Evolutionary conservation across 2,888 invertebrate genomes (phyloP), one percentile per base, ranked within the genome.

Genomic region (Dugesia japonica): DNA sequence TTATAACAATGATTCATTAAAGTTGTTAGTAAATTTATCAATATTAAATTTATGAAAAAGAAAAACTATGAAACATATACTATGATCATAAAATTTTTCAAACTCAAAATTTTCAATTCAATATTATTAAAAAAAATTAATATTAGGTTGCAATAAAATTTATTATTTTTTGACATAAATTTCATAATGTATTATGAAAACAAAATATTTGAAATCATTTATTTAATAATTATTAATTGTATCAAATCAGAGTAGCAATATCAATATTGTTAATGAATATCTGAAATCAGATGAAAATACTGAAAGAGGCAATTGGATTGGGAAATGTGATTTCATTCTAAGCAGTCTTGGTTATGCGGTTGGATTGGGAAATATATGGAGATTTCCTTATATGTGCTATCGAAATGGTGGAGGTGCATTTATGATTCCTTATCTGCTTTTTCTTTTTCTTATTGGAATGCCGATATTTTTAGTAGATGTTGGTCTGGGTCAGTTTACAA

Each of bases 341-440:
- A 81, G 82, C n/a, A 79, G 82, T 78, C 81, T 83, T 26, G 81
- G 81, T 9, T 83, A 81, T 73, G 82, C 82, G 20, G 82, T 83
- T 0, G 83, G 83, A 0, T 80, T 83, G 20, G 83, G 83, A 0
- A 83, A 83, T 80, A 85, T 89, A 15, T 89, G 89, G 89, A 83
- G 88, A 78, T 89, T 89, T 83, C 89, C 89, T 1, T 88, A 89
- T 79, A 80, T 83, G 13, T 83, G 82, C 78, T 83, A 82, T 79
- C 79, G 81, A 42, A 83, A 82, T 78, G 83, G 83, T 4, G 83
- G 83, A 0, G 84, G 84, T 28, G 84, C 84, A 1, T 84, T 84
- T 79, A 80, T 84, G 9, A 81, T 84, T 20, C 84, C 84, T 0
- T 84, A 83, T 78, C 79, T 81, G 9, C 78, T 84, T 23, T 83